Evolutionary conservation across 2,797 vertebrate species (phyloP), one percentile per base, ranked within the genome.

Genomic region (Mus spretus): DNA sequence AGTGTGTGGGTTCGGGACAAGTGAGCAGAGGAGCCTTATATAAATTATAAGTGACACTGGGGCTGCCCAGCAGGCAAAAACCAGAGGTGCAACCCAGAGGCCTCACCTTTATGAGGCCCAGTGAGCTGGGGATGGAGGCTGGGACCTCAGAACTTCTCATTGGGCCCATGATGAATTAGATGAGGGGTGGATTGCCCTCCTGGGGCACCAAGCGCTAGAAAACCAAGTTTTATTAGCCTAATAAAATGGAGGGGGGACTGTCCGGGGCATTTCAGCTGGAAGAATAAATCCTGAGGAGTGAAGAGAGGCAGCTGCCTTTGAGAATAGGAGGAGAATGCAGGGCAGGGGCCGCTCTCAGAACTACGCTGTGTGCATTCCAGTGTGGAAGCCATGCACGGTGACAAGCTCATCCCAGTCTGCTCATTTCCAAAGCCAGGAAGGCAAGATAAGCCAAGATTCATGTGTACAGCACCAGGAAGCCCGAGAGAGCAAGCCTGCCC

Each of bases 161-260:
- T 97, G 94, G 97, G 83, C 84, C 50, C 92, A 53, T 78, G 97
- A 98, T 98, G 97, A 91, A 40, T 98, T 97, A 95, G 98, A 98
- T 95, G 1, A 22, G 89, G 96, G 88, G 90, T 93, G 78, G 40
- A 65, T 37, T 12, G n/a, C 91, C 96, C 90, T 79, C 79, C 95
- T 65, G 95, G 96, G 96, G 86, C 94, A 79, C 59, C 95, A 89
- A 96, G 97, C 15, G 96, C 96, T 98, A 67, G 85, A 97, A 98
- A 98, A 96, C 87, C 74, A 22, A 80, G 24, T 98, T 98, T 99
- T 98, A 98, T 98, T 98, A 98, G 98, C 93, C 97, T 98, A 97
- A 98, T 98, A 98, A 98, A 98, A 96, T 0, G 37, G 96, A 34
- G 63, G 89, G 85, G 47, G 19, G 13, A 53, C 91, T 92, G 40